phyloP scores from a whole-genome alignment of 2,797 vertebrate genomes.

The Manis javanica region DNA sequence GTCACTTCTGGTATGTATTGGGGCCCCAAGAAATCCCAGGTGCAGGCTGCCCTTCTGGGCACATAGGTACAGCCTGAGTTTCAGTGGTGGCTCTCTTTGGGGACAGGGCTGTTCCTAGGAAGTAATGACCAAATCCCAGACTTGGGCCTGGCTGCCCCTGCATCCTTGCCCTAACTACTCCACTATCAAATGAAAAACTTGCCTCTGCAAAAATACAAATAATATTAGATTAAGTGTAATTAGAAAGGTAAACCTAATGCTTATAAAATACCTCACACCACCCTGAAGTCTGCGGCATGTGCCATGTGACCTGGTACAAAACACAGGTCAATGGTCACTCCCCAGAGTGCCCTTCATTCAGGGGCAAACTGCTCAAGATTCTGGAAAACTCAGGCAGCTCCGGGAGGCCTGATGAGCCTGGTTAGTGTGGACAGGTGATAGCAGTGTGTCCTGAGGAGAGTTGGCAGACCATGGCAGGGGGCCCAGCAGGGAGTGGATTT shows the following conservation, averaged over 20 bases:
- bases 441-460: not conserved
- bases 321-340: not conserved
- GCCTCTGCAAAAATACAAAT: not conserved
- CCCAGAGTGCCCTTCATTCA: not conserved
- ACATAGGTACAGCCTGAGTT: not conserved
- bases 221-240: not conserved
- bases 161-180: not conserved
- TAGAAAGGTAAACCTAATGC: not conserved
- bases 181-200: not conserved
- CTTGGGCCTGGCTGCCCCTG: not conserved
- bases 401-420: not conserved
- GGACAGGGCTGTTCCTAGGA: not conserved
- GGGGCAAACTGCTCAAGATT: not conserved
- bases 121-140: not conserved
- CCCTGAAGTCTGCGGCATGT: no score
- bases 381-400: slow-evolving; percentile 23
- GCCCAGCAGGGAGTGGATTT: not conserved
- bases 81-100: not conserved
- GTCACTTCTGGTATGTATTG: not conserved
- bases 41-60: not conserved
- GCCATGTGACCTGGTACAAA: not conserved
- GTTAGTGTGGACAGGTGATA: not conserved
- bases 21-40: not conserved
- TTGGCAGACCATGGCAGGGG: not conserved
- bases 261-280: not conserved